Evolutionary conservation across 2,888 invertebrate genomes (phyloP).

Genomic region (Busseola fusca): DNA sequence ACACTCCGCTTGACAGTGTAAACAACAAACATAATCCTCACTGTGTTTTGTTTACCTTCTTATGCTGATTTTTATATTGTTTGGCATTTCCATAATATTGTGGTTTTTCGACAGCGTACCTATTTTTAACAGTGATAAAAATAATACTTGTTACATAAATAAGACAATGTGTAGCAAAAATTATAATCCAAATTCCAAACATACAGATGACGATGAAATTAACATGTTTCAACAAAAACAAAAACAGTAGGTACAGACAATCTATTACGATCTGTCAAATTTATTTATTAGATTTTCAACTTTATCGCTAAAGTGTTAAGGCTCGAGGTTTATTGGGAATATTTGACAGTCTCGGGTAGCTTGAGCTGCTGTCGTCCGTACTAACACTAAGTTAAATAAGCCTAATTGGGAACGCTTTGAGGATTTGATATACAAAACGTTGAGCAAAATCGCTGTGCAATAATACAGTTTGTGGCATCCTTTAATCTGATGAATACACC

Average conservation of each 20-base stretch:
- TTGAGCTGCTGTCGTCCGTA: too few relatives aligned
- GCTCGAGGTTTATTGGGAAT: too few relatives aligned
- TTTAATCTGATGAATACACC: not conserved
- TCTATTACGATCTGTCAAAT: too few relatives aligned
- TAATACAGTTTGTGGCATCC: not conserved
- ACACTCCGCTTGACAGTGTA: slow-evolving; percentile 24
- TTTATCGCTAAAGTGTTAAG: too few relatives aligned
- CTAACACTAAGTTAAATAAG: too few relatives aligned
- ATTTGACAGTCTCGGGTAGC: too few relatives aligned
- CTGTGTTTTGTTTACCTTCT: slow-evolving; percentile 24
- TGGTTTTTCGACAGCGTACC: slow-evolving; percentile 3
- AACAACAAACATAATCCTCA: slow-evolving; percentile 38
- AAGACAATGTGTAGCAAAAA: not conserved
- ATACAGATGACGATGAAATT: not conserved
- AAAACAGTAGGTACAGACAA: too few relatives aligned
- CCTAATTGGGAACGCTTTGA: slow-evolving; percentile 15
- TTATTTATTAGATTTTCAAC: too few relatives aligned
- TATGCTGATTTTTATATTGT: slow-evolving; percentile 29
- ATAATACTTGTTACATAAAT: not conserved
- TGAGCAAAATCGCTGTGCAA: not conserved
- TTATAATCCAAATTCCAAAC: not conserved
- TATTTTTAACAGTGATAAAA: not conserved
- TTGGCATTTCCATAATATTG: slow-evolving; percentile 9
- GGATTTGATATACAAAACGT: slow-evolving; percentile 10
- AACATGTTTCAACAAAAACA: slow-evolving; percentile 3